Conservation (phyloP, 2,113 vertebrate genomes). For the Neopipo cinnamomea region DNA sequence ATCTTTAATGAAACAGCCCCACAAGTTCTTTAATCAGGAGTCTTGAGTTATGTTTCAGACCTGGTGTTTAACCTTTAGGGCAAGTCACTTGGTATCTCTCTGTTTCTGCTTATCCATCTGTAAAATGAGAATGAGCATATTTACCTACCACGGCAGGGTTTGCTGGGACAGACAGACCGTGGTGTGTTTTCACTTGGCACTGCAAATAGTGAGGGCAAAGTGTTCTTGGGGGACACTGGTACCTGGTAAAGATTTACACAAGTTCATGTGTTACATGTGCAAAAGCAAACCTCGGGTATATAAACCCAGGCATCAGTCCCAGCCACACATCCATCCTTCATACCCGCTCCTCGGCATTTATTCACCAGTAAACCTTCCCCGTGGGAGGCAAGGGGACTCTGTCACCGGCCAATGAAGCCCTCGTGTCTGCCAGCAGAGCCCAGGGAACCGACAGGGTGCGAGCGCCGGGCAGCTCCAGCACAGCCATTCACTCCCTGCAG, state of each 20-base stretch:
- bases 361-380: not conserved
- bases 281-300: not conserved
- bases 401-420: not conserved
- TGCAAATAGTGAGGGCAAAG: conserved; percentile 1
- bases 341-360: fast-evolving
- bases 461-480: not conserved
- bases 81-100: conserved; percentile 34
- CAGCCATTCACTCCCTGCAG: not conserved
- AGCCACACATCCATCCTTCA: fast-evolving
- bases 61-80: conserved; percentile 55
- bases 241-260: not conserved
- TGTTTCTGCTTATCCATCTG: conserved; percentile 62
- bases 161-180: not conserved
- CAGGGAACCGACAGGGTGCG: not conserved
- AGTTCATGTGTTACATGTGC: not conserved
- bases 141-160: conserved; percentile 39
- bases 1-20: conserved; percentile 24
- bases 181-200: not conserved
- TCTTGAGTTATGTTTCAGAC: conserved; percentile 16
- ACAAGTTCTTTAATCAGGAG: not conserved
- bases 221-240: not conserved
- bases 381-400: not conserved
- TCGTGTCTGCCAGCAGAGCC: not conserved
- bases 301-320: not conserved
- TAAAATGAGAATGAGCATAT: conserved; percentile 54